Evolutionary conservation across 2,797 vertebrate genomes (phyloP), one percentile per base, ranked within the genome.

Genomic region (Aldrovandia affinis): DNA sequence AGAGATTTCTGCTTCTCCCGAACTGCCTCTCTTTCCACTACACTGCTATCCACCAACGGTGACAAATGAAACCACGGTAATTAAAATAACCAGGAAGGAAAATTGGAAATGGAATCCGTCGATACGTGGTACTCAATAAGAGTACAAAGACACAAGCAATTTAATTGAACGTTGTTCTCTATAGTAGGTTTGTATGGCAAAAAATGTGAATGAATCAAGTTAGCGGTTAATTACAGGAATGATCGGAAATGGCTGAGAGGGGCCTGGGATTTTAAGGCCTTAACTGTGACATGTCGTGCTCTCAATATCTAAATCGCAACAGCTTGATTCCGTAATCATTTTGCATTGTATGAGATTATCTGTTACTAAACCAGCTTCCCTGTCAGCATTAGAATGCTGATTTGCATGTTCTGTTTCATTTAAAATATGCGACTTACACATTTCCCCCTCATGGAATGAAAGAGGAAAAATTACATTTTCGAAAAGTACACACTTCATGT

Each of bases 31-130:
- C 61, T 33, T 68, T 55, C n/a, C 33, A 28, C 30, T n/a, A 44
- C 44, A 36, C 25, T 15, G 47, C 47, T 28, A 50, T 78, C 10
- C 78, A 68, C 22, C 28, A 12, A 28, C 18, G 30, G 22, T 15
- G 28, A 65, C 44, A 80, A 50, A 84, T 61, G 75, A 50, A 44
- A 80, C 28, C 47, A 47, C 70, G 36, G 57, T 57, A 39, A 63
- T 65, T 65, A 50, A 30, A 61, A 44, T 2, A n/a, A 33, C n/a
- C n/a, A 73, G 33, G 8, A 14, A 25, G 22, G 42, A 47, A 47
- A 77, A 77, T 33, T 18, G 55, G 73, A 47, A 47, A 77, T 25
- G 9, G 73, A 20, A n/a, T 47, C 73, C n/a, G 73, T n/a, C 25
- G 42, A 77, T 20, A n/a, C 22, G 25, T 10, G 7, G 8, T 25